Evolutionary conservation across 1,140 invertebrate species (phyloP).

Genomic region (Tenebrio molitor): DNA sequence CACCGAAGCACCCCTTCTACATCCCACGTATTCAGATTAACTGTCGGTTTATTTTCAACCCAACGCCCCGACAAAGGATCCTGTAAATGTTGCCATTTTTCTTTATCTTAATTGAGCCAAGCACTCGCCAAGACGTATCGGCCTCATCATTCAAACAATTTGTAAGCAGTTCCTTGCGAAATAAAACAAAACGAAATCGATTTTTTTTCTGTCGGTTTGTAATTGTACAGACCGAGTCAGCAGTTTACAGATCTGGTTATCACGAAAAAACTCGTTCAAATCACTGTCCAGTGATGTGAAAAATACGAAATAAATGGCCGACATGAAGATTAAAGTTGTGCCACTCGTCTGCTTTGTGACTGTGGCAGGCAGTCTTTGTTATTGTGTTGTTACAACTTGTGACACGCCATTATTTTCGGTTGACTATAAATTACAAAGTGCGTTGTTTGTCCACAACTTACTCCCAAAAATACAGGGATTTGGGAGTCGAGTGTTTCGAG

Average conservation of each 20-base stretch:
- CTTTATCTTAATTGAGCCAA: constrained; percentile 25
- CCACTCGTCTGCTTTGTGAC: too few relatives aligned
- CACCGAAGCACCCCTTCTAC: too few relatives aligned
- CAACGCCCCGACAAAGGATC: neutral
- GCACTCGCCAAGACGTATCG: neutral
- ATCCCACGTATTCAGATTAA: too few relatives aligned
- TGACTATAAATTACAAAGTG: constrained; percentile 21
- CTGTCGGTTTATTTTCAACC: neutral
- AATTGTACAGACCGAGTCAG: neutral
- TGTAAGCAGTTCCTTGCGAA: neutral
- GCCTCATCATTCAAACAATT: constrained; percentile 21
- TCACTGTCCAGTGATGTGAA: neutral
- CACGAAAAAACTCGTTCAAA: too few relatives aligned
- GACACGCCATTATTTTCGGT: constrained; percentile 21
- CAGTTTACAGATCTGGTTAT: neutral
- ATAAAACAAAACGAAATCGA: neutral
- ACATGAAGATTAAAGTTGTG: too few relatives aligned
- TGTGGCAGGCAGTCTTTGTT: neutral
- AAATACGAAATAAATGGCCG: too few relatives aligned
- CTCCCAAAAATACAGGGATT: too few relatives aligned
- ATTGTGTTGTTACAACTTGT: constrained; percentile 18
- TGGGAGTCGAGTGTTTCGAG: too few relatives aligned
- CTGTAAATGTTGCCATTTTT: constrained; percentile 6
- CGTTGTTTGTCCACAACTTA: too few relatives aligned
- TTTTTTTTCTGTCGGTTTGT: neutral